Evolutionary conservation across 2,113 vertebrate genomes (phyloP).

Genomic region (Elachura formosa): DNA sequence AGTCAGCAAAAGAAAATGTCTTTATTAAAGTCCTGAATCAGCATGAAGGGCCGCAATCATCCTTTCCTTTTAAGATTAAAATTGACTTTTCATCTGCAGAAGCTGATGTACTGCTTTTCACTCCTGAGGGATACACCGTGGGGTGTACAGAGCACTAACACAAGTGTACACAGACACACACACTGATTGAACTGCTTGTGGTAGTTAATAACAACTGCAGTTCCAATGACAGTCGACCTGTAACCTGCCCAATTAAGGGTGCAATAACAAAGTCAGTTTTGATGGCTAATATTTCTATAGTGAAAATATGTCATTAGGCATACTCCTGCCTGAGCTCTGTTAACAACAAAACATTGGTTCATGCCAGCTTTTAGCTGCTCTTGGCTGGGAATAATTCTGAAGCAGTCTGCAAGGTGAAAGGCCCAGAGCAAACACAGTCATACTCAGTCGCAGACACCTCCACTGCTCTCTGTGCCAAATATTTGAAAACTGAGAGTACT

Average conservation of each 20-base stretch:
- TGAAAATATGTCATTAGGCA: not conserved
- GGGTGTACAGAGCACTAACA: not conserved
- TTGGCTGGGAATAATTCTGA: not conserved
- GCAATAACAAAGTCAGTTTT: not conserved
- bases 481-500: not conserved
- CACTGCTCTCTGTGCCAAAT: not conserved
- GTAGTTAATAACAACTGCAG: not conserved
- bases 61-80: slow-evolving; percentile 36
- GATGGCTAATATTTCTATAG: not conserved
- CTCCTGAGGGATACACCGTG: rapidly evolving
- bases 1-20: slow-evolving; percentile 37
- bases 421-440: not conserved
- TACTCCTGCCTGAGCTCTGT: not conserved
- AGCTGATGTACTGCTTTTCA: not conserved
- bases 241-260: not conserved
- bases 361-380: not conserved
- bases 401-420: not conserved
- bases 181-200: not conserved
- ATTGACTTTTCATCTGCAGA: slow-evolving; percentile 8
- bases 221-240: not conserved
- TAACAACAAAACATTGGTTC: not conserved
- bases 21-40: slow-evolving; percentile 30
- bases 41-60: slow-evolving; percentile 19
- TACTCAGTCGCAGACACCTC: not conserved
- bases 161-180: not conserved